Percentiles rank a stretch among this genome's conserved stretches.
phyloP scores from a whole-genome alignment of 2,113 vertebrate species.

The Numida meleagris region DNA sequence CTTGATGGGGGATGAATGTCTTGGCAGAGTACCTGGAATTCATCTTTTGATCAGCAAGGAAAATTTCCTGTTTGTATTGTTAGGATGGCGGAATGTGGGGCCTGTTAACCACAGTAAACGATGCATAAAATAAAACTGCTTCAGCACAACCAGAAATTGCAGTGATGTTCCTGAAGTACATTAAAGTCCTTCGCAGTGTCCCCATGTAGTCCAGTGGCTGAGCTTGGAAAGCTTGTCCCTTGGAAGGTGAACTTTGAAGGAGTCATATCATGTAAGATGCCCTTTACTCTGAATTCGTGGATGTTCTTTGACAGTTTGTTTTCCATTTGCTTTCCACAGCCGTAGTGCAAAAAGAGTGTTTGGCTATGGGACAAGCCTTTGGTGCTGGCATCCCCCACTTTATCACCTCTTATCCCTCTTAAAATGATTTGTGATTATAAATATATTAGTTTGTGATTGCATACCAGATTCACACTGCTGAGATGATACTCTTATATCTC shows the following conservation, averaged over 20 bases:
- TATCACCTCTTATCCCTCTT: rapidly evolving
- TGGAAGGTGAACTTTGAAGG: background rate
- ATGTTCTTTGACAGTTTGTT: too few species aligned
- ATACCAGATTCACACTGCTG: rapidly evolving
- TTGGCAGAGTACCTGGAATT: background rate
- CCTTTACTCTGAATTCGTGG: too few species aligned
- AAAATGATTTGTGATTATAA: background rate
- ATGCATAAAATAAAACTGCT: conserved; percentile 11
- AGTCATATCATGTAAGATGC: rapidly evolving
- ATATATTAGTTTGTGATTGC: background rate
- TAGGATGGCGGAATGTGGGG: background rate
- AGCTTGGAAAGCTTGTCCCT: background rate
- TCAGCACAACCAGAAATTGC: background rate
- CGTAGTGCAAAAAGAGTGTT: background rate
- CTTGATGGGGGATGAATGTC: background rate
- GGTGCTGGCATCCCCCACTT: background rate
- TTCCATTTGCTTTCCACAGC: background rate
- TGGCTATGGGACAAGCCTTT: background rate
- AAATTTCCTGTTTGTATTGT: background rate
- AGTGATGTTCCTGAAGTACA: background rate
- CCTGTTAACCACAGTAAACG: background rate
- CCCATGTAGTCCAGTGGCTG: background rate
- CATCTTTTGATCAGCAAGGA: background rate
- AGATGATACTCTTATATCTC: rapidly evolving
- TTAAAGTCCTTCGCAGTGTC: background rate